Conservation (phyloP, 35 echinoderm and acorn worm genomes). For the Eucidaris tribuloides region DNA sequence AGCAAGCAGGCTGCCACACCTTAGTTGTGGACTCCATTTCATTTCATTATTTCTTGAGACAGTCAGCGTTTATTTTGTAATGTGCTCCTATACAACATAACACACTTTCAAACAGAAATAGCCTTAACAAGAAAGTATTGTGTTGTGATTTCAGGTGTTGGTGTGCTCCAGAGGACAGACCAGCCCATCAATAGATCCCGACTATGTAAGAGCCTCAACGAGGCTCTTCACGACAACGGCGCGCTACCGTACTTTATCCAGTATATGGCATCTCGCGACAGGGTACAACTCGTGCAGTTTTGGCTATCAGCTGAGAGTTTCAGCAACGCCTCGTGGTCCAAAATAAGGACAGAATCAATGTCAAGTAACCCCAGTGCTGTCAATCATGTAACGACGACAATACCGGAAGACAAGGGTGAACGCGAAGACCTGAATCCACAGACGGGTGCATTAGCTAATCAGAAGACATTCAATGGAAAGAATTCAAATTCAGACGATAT, state of each 20-base stretch:
- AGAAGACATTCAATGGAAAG: no score
- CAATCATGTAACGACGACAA: constrained; percentile 20
- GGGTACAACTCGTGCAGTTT: constrained; percentile 75
- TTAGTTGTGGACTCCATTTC: no score
- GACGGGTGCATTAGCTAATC: no score
- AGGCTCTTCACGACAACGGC: constrained; percentile 88
- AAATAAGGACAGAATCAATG: constrained; percentile 31
- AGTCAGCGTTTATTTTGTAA: no score
- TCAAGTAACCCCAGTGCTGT: neutral
- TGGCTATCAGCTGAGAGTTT: constrained; percentile 92
- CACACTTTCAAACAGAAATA: no score
- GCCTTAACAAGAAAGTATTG: no score
- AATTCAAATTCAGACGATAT: no score
- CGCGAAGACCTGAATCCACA: no score
- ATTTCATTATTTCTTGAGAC: no score
- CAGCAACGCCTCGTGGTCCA: constrained; percentile 73
- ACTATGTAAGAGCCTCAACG: constrained; percentile 72
- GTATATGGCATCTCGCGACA: constrained; percentile 65
- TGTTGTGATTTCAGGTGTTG: neutral
- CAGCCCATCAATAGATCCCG: constrained; percentile 47
- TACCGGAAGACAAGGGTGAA: constrained; percentile 12
- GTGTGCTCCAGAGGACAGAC: neutral
- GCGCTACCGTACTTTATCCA: constrained; percentile 95
- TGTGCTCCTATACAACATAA: no score
- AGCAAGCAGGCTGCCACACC: no score